These are phyloP conservation scores for Quiscalus mexicanus DNA, from an alignment of 2,113 vertebrate species.

Conservation along the genomic window DNA sequence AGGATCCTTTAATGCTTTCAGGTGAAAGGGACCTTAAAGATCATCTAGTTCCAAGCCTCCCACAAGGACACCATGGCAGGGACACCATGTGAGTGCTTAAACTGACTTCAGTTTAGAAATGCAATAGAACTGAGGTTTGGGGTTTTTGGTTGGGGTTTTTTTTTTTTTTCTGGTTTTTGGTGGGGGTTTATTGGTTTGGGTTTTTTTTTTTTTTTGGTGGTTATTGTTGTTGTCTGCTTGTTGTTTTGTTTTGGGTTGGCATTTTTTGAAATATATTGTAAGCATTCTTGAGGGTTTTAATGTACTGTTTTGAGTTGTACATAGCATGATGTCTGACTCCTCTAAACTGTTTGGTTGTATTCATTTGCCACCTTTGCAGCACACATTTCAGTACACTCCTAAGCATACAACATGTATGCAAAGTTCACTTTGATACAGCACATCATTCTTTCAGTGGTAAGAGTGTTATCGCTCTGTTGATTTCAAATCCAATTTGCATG, in stretches of 20 bases:
- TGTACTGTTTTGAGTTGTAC: background rate
- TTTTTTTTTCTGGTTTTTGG: background rate
- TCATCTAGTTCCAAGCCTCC: background rate
- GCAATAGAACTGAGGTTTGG: fast-evolving
- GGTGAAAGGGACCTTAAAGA: background rate
- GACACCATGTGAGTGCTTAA: background rate
- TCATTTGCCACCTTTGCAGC: background rate
- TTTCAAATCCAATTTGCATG: background rate
- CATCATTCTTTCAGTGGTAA: background rate
- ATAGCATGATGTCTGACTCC: background rate
- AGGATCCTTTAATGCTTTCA: background rate
- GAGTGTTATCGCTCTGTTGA: background rate
- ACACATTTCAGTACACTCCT: background rate
- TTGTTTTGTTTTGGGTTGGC: fast-evolving
- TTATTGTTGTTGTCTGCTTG: background rate
- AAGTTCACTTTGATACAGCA: background rate
- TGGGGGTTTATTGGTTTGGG: fast-evolving
- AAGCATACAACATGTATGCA: background rate
- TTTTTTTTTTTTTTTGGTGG: background rate
- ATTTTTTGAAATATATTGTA: background rate
- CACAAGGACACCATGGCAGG: background rate
- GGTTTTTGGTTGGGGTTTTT: background rate
- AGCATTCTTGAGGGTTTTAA: background rate
- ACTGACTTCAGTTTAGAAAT: background rate
- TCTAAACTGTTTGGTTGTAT: background rate